Evolutionary conservation across 2,113 vertebrate genomes (phyloP), one percentile per base, ranked within the genome.

Genomic region (Paraplagusia blochii): DNA sequence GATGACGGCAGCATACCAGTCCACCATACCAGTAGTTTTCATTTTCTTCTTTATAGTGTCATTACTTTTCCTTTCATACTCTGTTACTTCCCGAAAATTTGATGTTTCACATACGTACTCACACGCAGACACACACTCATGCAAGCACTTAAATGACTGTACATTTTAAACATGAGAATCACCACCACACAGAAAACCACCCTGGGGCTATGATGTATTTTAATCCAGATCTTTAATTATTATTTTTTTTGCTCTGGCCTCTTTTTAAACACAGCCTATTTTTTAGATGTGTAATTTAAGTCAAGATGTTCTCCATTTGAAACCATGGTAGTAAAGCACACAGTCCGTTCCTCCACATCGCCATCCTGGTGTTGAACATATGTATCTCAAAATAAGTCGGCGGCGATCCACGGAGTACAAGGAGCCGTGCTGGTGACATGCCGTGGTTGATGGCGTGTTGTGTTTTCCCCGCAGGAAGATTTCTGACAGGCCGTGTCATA

Each of bases 261-360:
- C 12, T 82, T 87, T 80, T 82, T 66, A 74, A 80, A 79, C 61
- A 51, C 61, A 47, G 53, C 65, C 76, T 62, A 60, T 79, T 89
- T 90, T 29, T 90, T 81, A 86, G 87, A 79, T 69, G 76, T 70
- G 73, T 89, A 80, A 88, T 89, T 88, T 88, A 87, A 89, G 73
- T 66, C 50, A 44, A 71, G 46, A 74, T 77, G 58, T 80, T 74
- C 84, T 47, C 83, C 80, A 72, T 85, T 72, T 81, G 56, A 83
- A 86, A 66, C 69, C n/a, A 59, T 56, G 67, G 66, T 72, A 83
- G 82, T 54, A 17, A 87, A 88, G 85, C 88, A 87, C 87, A 88
- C 76, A 68, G 66, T 86, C 84, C 65, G 22, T 72, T 76, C 66
- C 77, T 80, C 68, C 80, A 65, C 35, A 50, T 82, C 54, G 79